Conservation (phyloP, 2,113 vertebrate species). For the Pelmatolapia mariae region DNA sequence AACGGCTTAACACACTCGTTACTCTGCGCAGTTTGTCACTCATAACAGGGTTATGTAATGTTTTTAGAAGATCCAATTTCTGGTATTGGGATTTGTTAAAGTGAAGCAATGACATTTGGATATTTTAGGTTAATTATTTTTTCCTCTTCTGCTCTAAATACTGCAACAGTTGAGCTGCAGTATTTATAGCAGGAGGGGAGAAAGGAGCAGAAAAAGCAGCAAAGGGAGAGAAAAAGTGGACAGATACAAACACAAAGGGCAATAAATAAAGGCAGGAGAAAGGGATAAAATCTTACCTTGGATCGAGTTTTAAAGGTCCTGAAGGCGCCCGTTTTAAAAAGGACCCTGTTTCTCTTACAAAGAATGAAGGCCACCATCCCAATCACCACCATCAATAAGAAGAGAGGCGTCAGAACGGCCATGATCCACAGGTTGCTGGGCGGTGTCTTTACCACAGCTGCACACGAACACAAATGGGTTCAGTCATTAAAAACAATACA, state of each 20-base stretch:
- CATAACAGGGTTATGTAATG: background rate
- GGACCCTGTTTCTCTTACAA: slow-evolving; percentile 92
- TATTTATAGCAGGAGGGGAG: background rate
- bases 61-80: background rate
- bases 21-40: background rate
- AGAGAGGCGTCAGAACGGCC: slow-evolving; percentile 89
- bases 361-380: slow-evolving; percentile 91
- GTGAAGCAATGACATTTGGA: background rate
- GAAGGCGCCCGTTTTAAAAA: slow-evolving; percentile 90
- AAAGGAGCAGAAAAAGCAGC: background rate
- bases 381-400: slow-evolving; percentile 86
- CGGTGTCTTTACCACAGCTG: slow-evolving; percentile 92
- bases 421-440: slow-evolving; percentile 97
- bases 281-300: slow-evolving; percentile 74
- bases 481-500: background rate
- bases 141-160: background rate
- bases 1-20: slow-evolving; percentile 13
- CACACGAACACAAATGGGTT: background rate
- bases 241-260: background rate
- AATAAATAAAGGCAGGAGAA: background rate
- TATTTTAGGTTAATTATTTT: background rate
- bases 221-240: background rate
- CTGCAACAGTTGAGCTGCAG: background rate
- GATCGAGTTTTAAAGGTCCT: slow-evolving; percentile 88
- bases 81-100: background rate